phyloP scores from a whole-genome alignment of 2,113 vertebrate genomes.

The Nothobranchius kuhntae region DNA sequence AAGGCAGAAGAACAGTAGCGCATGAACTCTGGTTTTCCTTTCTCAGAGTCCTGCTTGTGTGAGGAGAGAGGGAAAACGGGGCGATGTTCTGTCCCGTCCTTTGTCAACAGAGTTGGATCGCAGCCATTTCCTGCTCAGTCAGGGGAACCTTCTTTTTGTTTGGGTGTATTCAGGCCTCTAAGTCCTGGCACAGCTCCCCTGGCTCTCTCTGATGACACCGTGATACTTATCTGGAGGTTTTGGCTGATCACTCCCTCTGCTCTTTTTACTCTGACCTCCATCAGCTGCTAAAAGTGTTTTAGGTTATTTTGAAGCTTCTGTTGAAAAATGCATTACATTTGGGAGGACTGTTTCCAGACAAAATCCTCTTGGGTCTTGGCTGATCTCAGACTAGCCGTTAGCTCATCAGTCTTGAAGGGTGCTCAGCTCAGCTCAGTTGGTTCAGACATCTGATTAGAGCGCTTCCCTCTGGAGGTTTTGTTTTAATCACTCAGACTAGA shows the following conservation, averaged over 20 bases:
- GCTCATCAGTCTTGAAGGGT: no score
- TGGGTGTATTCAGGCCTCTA: conserved; percentile 54
- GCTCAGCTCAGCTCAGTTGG: no score
- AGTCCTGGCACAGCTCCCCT: conserved; percentile 52
- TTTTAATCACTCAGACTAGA: no score
- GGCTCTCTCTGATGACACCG: background rate
- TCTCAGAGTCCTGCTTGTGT: conserved; percentile 19
- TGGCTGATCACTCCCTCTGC: conserved; percentile 7
- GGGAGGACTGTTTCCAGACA: no score
- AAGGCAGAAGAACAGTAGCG: background rate
- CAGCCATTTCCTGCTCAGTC: conserved; percentile 49
- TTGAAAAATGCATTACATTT: no score
- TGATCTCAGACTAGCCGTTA: no score
- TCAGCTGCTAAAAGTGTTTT: no score
- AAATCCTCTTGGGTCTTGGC: no score
- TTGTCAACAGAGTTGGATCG: conserved; percentile 71
- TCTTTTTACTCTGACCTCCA: no score
- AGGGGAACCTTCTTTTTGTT: conserved; percentile 49
- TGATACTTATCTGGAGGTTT: conserved; percentile 19
- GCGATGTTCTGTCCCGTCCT: conserved; percentile 55
- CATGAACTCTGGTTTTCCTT: conserved; percentile 1
- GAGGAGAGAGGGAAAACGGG: conserved; percentile 33
- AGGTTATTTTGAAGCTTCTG: no score
- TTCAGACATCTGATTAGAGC: no score
- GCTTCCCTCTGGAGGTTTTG: no score